A percentile compares a stretch with the other conserved stretches of the same genome.
Conservation (phyloP, 1,140 invertebrate species). For the Trachymyrmex cornetzi region DNA sequence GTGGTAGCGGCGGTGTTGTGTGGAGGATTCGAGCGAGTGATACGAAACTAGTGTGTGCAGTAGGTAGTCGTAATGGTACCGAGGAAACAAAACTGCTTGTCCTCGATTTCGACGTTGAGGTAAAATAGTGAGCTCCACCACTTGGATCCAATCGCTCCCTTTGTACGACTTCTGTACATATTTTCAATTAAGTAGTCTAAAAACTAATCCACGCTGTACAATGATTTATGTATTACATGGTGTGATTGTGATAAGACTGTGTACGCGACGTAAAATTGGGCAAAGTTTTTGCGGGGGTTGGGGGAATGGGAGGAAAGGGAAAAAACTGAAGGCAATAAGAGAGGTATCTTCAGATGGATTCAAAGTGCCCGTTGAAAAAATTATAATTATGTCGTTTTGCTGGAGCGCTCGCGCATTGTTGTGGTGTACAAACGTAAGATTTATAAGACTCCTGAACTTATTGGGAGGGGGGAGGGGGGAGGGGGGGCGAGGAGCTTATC, state of each 20-base stretch:
- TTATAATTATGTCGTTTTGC: slow-evolving; percentile 54
- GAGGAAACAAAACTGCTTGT: slow-evolving; percentile 99
- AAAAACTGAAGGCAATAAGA: background rate
- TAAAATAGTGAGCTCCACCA: slow-evolving; percentile 81
- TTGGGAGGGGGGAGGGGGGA: background rate
- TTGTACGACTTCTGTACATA: slow-evolving; percentile 83
- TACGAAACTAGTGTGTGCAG: slow-evolving; percentile 99
- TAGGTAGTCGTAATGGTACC: slow-evolving; percentile 98
- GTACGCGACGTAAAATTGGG: slow-evolving; percentile 71
- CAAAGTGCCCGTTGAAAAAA: slow-evolving; percentile 62
- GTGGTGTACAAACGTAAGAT: slow-evolving; percentile 79
- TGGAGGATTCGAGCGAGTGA: slow-evolving; percentile 98
- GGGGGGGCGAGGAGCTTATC: slow-evolving; percentile 75
- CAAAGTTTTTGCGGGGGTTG: slow-evolving; percentile 3
- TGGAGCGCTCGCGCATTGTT: slow-evolving; percentile 65
- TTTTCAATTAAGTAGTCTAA: slow-evolving; percentile 83
- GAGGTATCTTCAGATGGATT: slow-evolving; percentile 65
- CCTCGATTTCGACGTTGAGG: slow-evolving; percentile 97
- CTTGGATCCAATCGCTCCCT: slow-evolving; percentile 60
- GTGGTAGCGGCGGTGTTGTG: slow-evolving; percentile 99
- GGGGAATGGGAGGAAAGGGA: background rate
- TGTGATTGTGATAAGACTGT: slow-evolving; percentile 86
- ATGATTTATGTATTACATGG: slow-evolving; percentile 83
- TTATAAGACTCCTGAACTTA: slow-evolving; percentile 78
- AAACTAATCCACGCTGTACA: slow-evolving; percentile 83